These are phyloP conservation scores for Cyphomyrus plagiostoma DNA, from an alignment of 2,113 vertebrate species.

Conservation along the genomic window DNA sequence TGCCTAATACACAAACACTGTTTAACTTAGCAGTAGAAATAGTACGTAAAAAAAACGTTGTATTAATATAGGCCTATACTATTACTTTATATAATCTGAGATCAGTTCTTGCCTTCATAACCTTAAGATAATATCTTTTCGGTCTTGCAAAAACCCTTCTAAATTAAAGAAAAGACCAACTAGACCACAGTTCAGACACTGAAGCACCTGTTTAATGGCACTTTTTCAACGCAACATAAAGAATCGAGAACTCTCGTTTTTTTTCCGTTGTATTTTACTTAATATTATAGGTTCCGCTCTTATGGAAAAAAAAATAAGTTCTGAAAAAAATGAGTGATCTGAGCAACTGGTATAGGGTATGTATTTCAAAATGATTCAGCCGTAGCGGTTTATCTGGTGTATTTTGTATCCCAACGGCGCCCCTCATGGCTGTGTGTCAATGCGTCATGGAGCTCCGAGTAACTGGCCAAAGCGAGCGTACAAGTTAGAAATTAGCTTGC, in stretches of 20 bases:
- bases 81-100: neutral
- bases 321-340: neutral
- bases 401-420: neutral
- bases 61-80: neutral
- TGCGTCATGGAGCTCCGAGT: neutral
- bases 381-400: neutral
- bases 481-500: neutral
- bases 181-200: neutral
- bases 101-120: neutral
- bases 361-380: neutral
- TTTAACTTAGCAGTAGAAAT: neutral
- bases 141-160: neutral
- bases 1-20: neutral
- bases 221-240: neutral
- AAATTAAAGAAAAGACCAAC: neutral
- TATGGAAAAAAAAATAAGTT: neutral
- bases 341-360: neutral
- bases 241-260: neutral
- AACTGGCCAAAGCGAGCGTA: neutral
- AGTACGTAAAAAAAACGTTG: neutral
- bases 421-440: neutral
- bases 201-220: neutral
- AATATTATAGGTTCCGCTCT: neutral
- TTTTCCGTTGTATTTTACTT: neutral
- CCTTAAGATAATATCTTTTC: neutral